These are phyloP conservation scores for Drosophila ercepeae DNA, from an alignment of 1,140 invertebrate species.

Conservation along the genomic window DNA sequence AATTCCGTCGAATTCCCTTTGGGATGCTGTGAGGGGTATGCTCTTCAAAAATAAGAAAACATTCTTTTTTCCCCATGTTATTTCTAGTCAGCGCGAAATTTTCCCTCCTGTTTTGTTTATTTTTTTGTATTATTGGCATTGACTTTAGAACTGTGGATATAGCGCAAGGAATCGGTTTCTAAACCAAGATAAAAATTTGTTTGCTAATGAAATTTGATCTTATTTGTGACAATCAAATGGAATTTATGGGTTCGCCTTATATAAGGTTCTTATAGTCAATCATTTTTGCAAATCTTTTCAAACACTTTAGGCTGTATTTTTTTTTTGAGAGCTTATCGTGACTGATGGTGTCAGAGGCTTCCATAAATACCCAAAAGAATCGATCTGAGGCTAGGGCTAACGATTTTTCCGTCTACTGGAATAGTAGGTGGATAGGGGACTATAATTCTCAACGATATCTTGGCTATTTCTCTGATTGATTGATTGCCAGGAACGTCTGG, in stretches of 20 bases:
- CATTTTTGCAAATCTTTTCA: neutral
- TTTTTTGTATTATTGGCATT: constrained; percentile 21
- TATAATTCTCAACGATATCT: constrained; percentile 34
- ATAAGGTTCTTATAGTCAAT: no score
- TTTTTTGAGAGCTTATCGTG: constrained; percentile 20
- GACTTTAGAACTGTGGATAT: constrained; percentile 2
- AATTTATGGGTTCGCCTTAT: no score
- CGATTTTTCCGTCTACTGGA: neutral
- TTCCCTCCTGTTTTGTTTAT: constrained; percentile 9
- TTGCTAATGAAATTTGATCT: constrained; percentile 6
- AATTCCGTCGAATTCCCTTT: constrained; percentile 49
- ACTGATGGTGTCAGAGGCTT: constrained; percentile 23
- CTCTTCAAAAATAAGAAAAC: constrained; percentile 21
- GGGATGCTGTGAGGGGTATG: constrained; percentile 11
- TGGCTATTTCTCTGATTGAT: constrained; percentile 68
- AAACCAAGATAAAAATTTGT: neutral
- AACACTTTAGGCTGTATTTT: constrained; percentile 7
- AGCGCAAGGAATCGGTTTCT: neutral
- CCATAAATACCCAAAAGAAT: constrained; percentile 22
- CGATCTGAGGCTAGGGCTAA: constrained; percentile 14
- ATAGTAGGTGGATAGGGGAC: neutral
- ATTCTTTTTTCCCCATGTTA: constrained; percentile 28
- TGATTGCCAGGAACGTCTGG: constrained; percentile 59
- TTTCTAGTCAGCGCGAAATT: constrained; percentile 65
- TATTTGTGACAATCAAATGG: neutral